Evolutionary conservation across 2,888 invertebrate species (phyloP), one percentile per base, ranked within the genome.

Genomic region (Saturnia pavonia): DNA sequence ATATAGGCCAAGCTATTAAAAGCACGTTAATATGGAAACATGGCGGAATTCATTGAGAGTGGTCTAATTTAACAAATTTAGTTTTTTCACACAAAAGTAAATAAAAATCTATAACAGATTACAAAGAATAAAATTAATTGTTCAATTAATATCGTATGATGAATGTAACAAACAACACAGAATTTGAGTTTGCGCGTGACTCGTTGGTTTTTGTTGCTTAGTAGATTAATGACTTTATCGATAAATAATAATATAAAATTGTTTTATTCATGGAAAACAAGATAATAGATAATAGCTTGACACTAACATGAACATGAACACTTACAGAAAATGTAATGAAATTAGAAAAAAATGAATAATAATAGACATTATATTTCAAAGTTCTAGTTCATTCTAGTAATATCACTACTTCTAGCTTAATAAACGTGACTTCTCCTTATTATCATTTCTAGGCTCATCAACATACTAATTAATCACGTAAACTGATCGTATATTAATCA

Each of bases 161-260:
- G n/a, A 40, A 11, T 65, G 40, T 65, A 22, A 60, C 63, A 57
- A 69, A 69, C 69, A 25, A 51, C 6, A 27, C n/a, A 68, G 22
- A 51, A 34, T 19, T 40, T 34, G 40, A 69, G 19, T 60, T 12
- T 27, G 25, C 25, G 27, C 57, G 27, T 27, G 57, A 27, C 14
- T 25, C 25, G 57, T 60, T 27, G n/a, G 11, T 54, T 14, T 60
- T 27, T 4, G 25, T 60, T 60, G 14, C 57, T 11, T 27, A 27
- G 25, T 60, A 19, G 57, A 60, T 60, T 27, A 60, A 60, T 27
- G 25, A 25, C 25, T 12, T 57, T 60, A 60, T 60, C 25, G 57
- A 27, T 60, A 34, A 4, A 6, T 34, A 60, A 27, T 8, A 8
- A 27, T 60, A 60, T 60, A 27, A 14, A 60, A 14, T 51, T 14